phyloP scores from a whole-genome alignment of 2,113 vertebrate species.

The Podarcis cretensis region DNA sequence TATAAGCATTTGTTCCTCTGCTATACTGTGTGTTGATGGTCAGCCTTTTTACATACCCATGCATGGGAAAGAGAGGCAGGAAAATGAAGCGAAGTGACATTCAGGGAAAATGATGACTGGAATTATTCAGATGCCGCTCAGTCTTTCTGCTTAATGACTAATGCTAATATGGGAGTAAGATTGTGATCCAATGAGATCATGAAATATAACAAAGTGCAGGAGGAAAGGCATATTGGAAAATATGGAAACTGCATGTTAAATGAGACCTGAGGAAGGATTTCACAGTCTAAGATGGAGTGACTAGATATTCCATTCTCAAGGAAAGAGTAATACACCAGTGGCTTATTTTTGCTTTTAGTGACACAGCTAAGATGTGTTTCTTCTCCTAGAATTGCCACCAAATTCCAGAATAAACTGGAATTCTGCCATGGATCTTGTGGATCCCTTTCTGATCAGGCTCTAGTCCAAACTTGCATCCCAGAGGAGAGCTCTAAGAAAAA shows the following conservation, averaged over 20 bases:
- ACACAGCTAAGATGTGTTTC: not conserved
- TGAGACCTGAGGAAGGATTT: not conserved
- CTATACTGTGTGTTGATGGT: not conserved
- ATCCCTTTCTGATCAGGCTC: not conserved
- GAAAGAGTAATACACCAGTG: too few species aligned
- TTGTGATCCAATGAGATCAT: conserved; percentile 25
- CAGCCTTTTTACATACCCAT: not conserved
- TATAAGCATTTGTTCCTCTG: not conserved
- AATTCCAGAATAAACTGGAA: not conserved
- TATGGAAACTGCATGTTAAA: not conserved
- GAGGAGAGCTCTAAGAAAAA: not conserved
- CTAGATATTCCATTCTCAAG: not conserved
- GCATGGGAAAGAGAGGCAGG: not conserved
- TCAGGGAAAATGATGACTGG: not conserved
- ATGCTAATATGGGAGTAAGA: conserved; percentile 11
- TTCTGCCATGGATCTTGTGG: not conserved
- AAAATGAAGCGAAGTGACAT: not conserved
- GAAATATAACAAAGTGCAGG: conserved; percentile 23
- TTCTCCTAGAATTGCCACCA: not conserved
- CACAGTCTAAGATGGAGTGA: not conserved
- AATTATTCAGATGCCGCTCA: conserved; percentile 18
- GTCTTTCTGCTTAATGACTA: conserved; percentile 25
- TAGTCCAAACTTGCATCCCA: not conserved
- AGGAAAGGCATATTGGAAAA: not conserved
- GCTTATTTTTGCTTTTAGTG: not conserved